Base-by-base conservation (phyloP, 1,140 invertebrate species). In the Frieseomelitta varia region DNA sequence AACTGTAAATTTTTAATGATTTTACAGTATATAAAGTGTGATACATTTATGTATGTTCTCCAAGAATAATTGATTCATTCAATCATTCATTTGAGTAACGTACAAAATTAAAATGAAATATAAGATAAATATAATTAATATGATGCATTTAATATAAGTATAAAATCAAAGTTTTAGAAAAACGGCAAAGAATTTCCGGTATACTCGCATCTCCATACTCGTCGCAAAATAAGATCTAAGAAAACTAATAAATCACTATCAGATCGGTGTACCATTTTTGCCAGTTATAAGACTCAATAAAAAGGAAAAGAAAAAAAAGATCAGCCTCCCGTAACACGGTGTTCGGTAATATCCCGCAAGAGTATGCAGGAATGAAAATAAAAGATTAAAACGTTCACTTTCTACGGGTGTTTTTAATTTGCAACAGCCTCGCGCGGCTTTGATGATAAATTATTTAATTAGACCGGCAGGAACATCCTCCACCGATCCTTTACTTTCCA, bases 361-460 rank as follows among this genome's bases (percentile, higher is more conserved):
- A 11, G 4, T 12, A 17, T 21, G 17, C 30, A 6, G 15, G 30
- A 67, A 21, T 68, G 34, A 68, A 68, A 39, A 68, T 68, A 68
- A 68, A 15, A 68, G 39, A 21, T 21, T 24, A 2, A 30, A 67
- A 67, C 65, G 30, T 67, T 67, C 19, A 17, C 30, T 19, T 15
- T 34, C 15, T 19, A 30, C 30, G 8, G 30, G 58, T n/a, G 3
- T 14, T 61, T 61, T 61, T 61, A 61, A 61, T 27, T 68, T 30
- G 39, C 27, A 11, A 21, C 21, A 21, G 65, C 24, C 11, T 24
- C 34, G 24, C 30, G 21, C 17, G 53, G 21, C 47, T 19, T 47
- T 47, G 39, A 61, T 76, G 56, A 76, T 76, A 76, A 76, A 76
- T 61, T 39, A 76, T 61, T 76, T 76, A 76, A 76, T 76, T 76